These are phyloP conservation scores for Neomorphus geoffroyi DNA, from an alignment of 2,797 vertebrate genomes.

Conservation along the genomic window DNA sequence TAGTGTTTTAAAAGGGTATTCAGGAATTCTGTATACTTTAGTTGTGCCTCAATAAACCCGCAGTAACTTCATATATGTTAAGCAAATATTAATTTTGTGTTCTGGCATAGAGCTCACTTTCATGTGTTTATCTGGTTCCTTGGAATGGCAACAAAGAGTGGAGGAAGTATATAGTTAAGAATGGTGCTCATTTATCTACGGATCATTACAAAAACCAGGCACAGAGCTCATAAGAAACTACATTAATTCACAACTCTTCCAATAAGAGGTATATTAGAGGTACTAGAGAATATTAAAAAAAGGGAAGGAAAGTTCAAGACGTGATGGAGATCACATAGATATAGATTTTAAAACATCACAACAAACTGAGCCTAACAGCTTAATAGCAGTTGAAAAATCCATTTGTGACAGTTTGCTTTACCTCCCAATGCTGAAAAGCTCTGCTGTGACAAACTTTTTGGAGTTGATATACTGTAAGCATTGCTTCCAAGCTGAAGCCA, in stretches of 20 bases:
- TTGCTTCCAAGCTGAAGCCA: constrained; percentile 80
- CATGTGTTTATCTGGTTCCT: background rate
- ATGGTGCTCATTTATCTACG: background rate
- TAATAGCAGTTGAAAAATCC: background rate
- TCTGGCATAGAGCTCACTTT: background rate
- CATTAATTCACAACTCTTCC: background rate
- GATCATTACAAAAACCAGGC: fast-evolving
- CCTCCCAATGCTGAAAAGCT: constrained; percentile 87
- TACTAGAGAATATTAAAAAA: background rate
- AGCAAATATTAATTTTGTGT: background rate
- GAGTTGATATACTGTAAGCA: constrained; percentile 85
- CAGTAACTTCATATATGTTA: background rate
- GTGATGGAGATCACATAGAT: background rate
- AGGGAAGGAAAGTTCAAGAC: background rate
- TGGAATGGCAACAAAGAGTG: background rate
- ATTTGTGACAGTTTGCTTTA: constrained; percentile 53
- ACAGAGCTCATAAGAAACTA: background rate
- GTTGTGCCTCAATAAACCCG: background rate
- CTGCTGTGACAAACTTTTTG: constrained; percentile 87
- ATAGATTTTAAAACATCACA: background rate
- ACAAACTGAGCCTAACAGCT: background rate
- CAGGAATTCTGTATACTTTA: background rate
- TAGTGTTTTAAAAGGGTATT: background rate
- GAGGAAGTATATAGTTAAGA: background rate
- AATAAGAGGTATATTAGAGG: background rate